Percentiles rank a stretch among this genome's conserved stretches.
phyloP scores from a whole-genome alignment of 2,113 vertebrate species.

The Protomyctophum bolini region DNA sequence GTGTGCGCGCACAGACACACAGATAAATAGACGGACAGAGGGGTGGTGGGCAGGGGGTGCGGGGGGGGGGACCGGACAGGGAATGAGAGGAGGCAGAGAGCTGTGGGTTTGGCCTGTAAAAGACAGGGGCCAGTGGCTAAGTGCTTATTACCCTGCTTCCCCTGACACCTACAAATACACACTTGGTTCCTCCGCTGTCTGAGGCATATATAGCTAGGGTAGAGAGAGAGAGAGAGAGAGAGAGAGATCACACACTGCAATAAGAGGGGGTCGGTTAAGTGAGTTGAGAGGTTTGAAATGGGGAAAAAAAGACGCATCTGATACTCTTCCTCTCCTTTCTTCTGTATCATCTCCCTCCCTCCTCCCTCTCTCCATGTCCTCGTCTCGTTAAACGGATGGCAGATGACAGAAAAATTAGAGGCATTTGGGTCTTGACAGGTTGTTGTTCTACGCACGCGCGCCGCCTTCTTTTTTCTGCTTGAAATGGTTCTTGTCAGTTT shows the following conservation, averaged over 20 bases:
- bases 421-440: slow-evolving; percentile 81
- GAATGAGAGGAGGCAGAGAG: slow-evolving; percentile 50
- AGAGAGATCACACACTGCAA: slow-evolving; percentile 56
- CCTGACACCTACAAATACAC: slow-evolving; percentile 67
- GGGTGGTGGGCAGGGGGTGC: not conserved
- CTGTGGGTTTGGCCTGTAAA: slow-evolving; percentile 58
- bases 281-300: slow-evolving; percentile 59
- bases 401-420: slow-evolving; percentile 87
- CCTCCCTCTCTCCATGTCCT: slow-evolving; percentile 44
- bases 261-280: slow-evolving; percentile 60
- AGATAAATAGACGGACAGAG: not conserved
- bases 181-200: slow-evolving; percentile 66
- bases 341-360: not conserved
- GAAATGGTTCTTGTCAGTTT: slow-evolving; percentile 81
- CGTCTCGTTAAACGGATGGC: slow-evolving; percentile 82
- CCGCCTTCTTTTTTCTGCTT: slow-evolving; percentile 71
- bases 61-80: not conserved
- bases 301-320: slow-evolving; percentile 55
- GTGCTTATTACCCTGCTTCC: slow-evolving; percentile 73
- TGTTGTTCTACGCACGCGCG: slow-evolving; percentile 59
- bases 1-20: not conserved
- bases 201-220: slow-evolving; percentile 18
- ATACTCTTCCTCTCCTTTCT: slow-evolving; percentile 28
- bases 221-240: slow-evolving; percentile 24
- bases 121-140: slow-evolving; percentile 62